Evolutionary conservation across 2,113 vertebrate genomes (phyloP).

Genomic region (Acanthisitta chloris): DNA sequence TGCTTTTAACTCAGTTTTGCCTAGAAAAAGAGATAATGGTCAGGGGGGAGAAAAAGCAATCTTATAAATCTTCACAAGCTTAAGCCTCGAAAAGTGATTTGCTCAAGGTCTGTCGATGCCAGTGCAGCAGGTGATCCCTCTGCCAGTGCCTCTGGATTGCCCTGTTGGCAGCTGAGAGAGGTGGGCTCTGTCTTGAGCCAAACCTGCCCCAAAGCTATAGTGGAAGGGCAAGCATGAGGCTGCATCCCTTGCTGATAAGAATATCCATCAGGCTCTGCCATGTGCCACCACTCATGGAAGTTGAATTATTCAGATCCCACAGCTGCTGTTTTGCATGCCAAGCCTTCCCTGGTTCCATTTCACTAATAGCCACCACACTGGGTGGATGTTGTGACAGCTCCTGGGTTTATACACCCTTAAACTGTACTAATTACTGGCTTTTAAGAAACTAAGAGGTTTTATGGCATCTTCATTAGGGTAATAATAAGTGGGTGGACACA

Average conservation of each 20-base stretch:
- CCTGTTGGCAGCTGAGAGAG: neutral
- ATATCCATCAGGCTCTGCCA: neutral
- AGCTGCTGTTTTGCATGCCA: neutral
- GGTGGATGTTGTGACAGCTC: neutral
- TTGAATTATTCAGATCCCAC: slow-evolving; percentile 2
- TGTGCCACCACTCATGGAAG: accelerated
- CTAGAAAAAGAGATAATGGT: neutral
- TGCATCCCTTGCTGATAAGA: accelerated
- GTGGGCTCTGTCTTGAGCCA: neutral
- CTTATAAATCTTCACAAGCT: neutral
- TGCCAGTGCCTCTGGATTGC: neutral
- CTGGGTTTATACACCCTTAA: slow-evolving; percentile 13
- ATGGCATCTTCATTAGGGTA: slow-evolving; percentile 21
- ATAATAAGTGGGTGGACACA: neutral
- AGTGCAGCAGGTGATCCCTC: neutral
- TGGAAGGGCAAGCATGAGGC: neutral
- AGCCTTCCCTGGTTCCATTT: neutral
- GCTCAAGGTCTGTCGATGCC: accelerated
- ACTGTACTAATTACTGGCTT: slow-evolving; percentile 42
- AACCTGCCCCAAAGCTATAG: neutral
- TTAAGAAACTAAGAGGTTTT: slow-evolving; percentile 17
- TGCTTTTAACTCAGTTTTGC: neutral
- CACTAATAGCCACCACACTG: neutral
- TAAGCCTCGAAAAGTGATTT: neutral
- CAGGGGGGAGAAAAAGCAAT: neutral